A percentile compares a stretch with the other conserved stretches of the same genome.
These are phyloP conservation scores for Nesidiocoris tenuis DNA, from an alignment of 2,888 invertebrate genomes.

Conservation along the genomic window DNA sequence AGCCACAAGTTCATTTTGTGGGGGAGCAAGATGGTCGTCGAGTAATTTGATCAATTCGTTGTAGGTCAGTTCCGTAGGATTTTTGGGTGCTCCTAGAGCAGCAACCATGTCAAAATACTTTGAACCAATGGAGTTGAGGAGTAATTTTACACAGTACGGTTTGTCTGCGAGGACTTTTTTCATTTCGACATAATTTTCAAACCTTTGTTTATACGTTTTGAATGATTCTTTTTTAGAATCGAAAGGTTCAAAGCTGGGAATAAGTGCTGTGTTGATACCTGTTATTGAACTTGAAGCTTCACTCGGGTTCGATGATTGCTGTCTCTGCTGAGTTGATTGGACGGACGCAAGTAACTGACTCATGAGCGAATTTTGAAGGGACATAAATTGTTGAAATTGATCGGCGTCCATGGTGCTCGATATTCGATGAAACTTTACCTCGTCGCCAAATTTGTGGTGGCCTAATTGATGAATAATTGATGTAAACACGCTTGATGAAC, in stretches of 20 bases:
- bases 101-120: slow-evolving; percentile 14
- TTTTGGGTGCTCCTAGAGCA: slow-evolving; percentile 1
- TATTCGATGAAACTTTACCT: not conserved
- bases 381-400: not conserved
- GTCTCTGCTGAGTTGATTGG: not conserved
- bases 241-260: slow-evolving; percentile 10
- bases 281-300: too few species aligned
- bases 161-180: not conserved
- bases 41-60: not conserved
- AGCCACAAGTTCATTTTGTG: slow-evolving; percentile 10
- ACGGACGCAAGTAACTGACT: not conserved
- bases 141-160: not conserved
- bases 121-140: slow-evolving; percentile 15
- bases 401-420: not conserved
- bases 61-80: not conserved
- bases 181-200: slow-evolving; percentile 18
- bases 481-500: too few species aligned
- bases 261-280: not conserved
- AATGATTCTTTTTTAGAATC: slow-evolving; percentile 6
- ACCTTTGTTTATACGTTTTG: not conserved
- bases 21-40: slow-evolving; percentile 3
- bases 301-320: not conserved
- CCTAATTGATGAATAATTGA: not conserved
- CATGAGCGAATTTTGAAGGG: not conserved
- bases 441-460: not conserved